Base-by-base conservation (phyloP, 2,113 vertebrate genomes). In the Thunnus thynnus region DNA sequence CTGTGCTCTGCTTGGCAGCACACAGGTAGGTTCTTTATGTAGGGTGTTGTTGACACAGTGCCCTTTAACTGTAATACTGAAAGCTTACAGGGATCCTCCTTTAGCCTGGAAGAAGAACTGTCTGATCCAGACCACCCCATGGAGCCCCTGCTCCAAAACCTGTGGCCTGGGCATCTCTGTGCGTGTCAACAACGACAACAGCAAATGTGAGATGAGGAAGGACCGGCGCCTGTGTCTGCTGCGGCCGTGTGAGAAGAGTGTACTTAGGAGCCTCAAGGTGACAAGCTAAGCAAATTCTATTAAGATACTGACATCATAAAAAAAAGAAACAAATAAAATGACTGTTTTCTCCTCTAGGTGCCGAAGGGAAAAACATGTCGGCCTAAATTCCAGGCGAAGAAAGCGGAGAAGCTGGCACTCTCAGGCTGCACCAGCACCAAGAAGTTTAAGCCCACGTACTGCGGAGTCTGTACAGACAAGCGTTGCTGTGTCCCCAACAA, bases 101-200 rank as follows among this genome's bases (percentile, higher is more conserved):
- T 95, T 98, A 88, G 95, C 95, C 92, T 95, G 97, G 97, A 98
- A 97, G 95, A 97, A 95, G 77, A 97, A 97, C 82, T 99, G 98
- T 86, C 91, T 98, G 48, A 88, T 99, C 51, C 98, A 99, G 93
- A 97, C 96, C 56, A 98, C 97, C 0, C 95, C 95, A 64, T 99
- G 98, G 98, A 97, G 96, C 32, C 94, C 97, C 47, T 99, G 98
- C 84, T 99, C 98, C 51, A 96, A 91, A 84, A 97, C 96, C 72
- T 99, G 98, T 13, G 97, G 96, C 58, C 94, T 99, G 52, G 98
- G 98, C 41, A 96, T 99, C 85, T 99, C 98, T 17, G 94, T 95
- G 32, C 95, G 97, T 1, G 95, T 99, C 76, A 97, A 96, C 92
- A 99, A 98, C 0, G 95, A 98, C 80, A 99, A 99, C 88, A 84